Evolutionary conservation across 2,113 vertebrate species (phyloP).

Genomic region (Semnornis frantzii): DNA sequence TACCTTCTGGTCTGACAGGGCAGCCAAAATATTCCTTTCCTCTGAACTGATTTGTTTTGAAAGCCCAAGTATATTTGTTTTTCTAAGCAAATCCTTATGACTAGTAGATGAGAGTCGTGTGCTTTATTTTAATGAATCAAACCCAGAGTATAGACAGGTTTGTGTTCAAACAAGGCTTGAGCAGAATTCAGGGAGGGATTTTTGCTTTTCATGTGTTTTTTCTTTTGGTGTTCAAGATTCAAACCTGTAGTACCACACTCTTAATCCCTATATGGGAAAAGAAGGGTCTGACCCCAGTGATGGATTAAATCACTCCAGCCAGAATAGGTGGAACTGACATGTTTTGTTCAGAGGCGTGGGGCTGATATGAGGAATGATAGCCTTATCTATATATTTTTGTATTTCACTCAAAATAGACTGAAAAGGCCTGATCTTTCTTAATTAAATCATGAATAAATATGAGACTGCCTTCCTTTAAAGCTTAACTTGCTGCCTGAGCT

Average conservation of each 20-base stretch:
- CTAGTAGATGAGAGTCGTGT: constrained; percentile 48
- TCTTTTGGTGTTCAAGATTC: background rate
- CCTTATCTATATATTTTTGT: constrained; percentile 7
- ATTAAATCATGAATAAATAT: constrained; percentile 62
- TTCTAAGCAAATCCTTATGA: constrained; percentile 41
- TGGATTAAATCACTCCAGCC: constrained; percentile 24
- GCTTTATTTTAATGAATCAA: constrained; percentile 60
- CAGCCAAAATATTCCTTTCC: constrained; percentile 48
- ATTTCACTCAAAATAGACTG: constrained; percentile 14
- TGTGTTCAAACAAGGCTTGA: constrained; percentile 43
- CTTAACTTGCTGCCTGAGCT: constrained; percentile 13
- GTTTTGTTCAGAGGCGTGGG: background rate
- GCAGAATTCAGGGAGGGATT: constrained; percentile 7
- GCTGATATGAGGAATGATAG: background rate
- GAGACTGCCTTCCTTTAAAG: constrained; percentile 30
- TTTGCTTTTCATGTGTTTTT: constrained; percentile 40
- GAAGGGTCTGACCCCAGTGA: background rate
- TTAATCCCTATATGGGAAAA: background rate
- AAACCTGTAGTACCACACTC: background rate
- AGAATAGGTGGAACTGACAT: background rate
- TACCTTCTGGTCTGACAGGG: constrained; percentile 34
- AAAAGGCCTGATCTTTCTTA: constrained; percentile 20
- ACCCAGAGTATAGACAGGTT: background rate
- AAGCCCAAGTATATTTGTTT: constrained; percentile 53
- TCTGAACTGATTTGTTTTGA: constrained; percentile 52